Percentiles rank a stretch among this genome's conserved stretches.
These are phyloP conservation scores for Branchellion lobata DNA, from an alignment of 2,888 invertebrate species.

Conservation along the genomic window DNA sequence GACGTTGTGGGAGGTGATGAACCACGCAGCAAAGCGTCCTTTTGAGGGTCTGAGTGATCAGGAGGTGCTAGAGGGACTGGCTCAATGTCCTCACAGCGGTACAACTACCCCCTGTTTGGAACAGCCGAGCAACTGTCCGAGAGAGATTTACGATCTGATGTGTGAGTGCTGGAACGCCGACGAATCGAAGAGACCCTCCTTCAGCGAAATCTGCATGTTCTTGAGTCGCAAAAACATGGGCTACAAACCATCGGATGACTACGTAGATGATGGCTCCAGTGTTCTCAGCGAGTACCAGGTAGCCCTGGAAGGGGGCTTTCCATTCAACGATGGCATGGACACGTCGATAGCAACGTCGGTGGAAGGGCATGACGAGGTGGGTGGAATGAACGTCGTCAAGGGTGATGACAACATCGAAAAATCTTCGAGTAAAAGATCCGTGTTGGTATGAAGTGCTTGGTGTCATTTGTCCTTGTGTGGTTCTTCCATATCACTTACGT, in stretches of 20 bases:
- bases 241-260: slow-evolving; percentile 61
- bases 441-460: background rate
- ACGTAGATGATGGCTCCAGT: slow-evolving; percentile 3
- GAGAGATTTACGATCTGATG: slow-evolving; percentile 87
- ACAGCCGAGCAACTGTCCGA: slow-evolving; percentile 76
- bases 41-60: slow-evolving; percentile 75
- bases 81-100: slow-evolving; percentile 70
- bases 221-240: slow-evolving; percentile 66
- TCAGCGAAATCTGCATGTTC: slow-evolving; percentile 83
- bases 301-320: background rate
- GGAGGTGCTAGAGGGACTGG: slow-evolving; percentile 78
- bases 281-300: background rate
- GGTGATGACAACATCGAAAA: background rate
- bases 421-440: background rate
- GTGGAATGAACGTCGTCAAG: background rate
- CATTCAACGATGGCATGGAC: background rate
- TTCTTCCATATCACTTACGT: slow-evolving; percentile 1
- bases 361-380: too few species aligned
- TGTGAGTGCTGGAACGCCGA: slow-evolving; percentile 85
- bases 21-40: slow-evolving; percentile 75
- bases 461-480: background rate
- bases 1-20: slow-evolving; percentile 81
- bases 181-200: slow-evolving; percentile 77
- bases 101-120: slow-evolving; percentile 65
- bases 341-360: too few species aligned